Base-by-base conservation (phyloP, 1,140 invertebrate species). In the Drosophila dunni region DNA sequence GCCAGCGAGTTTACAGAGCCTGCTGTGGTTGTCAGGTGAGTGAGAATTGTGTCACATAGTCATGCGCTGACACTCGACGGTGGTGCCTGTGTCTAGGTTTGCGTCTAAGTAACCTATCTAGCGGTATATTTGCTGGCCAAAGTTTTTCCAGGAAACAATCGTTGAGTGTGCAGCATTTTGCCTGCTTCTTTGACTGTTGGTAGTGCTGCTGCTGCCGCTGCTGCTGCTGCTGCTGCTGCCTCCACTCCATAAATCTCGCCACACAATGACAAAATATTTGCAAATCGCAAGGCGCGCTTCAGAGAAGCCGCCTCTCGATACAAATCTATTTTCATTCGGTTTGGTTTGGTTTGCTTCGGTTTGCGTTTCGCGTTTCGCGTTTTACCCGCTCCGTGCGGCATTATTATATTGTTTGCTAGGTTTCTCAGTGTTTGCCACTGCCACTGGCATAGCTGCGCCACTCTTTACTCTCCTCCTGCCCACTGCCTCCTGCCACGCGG, bases 221-320 rank as follows among this genome's bases (percentile, higher is more conserved):
- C 46, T 33, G 45, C 53, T 58, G 70, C 62, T 7, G 56, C 66
- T 64, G 78, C 65, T 61, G 79, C 78, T 78, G 64, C 67, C 80
- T 86, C 74, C 86, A 91, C 89, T 91, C 89, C 85, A 91, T 91
- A 91, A 91, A 91, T 91, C 89, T 91, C 78, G 82, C 81, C 81
- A 91, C 84, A 89, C 89, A 91, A 91, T 91, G 89, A 91, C 89
- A 91, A 91, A 91, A 91, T 91, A 91, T 91, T 91, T 89, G 89
- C 89, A 91, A 91, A 91, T 91, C 89, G 86, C 83, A 89, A 89
- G 85, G 90, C 84, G 88, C 76, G 79, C 84, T 89, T 81, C 78
- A 91, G 84, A 91, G 81, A 81, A 89, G 84, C 89, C 89, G 89
- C 89, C 89, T 76, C 75, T 90, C 77, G 89, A 91, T 91, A 91